Evolutionary conservation across 2,888 invertebrate genomes (phyloP), one percentile per base, ranked within the genome.

Genomic region (Drosophila rellima): DNA sequence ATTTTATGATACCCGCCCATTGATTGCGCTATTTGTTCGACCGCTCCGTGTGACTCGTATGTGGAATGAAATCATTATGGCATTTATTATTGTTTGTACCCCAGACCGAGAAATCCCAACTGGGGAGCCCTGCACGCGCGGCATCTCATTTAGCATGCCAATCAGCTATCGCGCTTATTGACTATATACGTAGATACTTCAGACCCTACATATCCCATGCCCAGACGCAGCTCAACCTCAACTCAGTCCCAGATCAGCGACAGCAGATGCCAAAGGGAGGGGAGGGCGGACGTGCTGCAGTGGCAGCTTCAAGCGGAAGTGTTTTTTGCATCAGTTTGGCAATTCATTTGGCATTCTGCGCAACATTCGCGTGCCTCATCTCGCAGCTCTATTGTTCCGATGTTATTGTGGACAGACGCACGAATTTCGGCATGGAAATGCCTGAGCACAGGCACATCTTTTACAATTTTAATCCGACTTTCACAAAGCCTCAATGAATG

Each of bases 91-190:
- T 60, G 60, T 44, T 48, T 54, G 65, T 33, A 31, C n/a, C 54
- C 55, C 23, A 47, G 33, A 37, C 35, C 18, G 51, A 68, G 68
- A 62, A 15, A n/a, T 39, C 40, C 37, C 45, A 47, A 47, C 31
- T 47, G 29, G 13, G 63, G 17, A 31, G 65, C 68, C 63, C 73
- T 59, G 40, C 76, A 66, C 67, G 80, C 71, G 72, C 45, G 26
- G 40, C 64, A 48, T 23, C 77, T 82, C 82, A 82, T 82, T 83
- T 87, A 72, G 85, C 69, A 83, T 83, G 88, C 85, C 80, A 82
- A 82, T 84, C 82, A 87, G 82, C 61, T 70, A 65, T 50, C 74
- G 67, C 68, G 65, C 76, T 84, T 82, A 87, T 84, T 82, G 87
- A 47, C 47, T 66, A 42, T 13, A 13, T 15, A 29, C 18, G 10